Evolutionary conservation across 2,113 vertebrate genomes (phyloP).

Genomic region (Menidia beryllina): DNA sequence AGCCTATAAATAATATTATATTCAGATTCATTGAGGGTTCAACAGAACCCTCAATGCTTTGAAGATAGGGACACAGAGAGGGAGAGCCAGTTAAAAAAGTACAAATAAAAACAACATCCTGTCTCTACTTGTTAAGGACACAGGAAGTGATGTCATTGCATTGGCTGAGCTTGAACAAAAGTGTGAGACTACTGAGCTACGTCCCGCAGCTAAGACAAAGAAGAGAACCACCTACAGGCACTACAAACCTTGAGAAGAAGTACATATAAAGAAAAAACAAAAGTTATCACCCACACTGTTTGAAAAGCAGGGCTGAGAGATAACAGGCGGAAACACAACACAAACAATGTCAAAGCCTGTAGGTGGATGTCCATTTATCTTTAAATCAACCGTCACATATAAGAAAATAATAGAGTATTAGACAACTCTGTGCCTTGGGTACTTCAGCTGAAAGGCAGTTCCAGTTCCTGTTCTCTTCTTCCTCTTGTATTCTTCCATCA

Average conservation of each 20-base stretch:
- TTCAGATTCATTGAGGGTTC: not conserved
- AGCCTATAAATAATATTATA: not conserved
- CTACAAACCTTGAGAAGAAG: slow-evolving; percentile 7
- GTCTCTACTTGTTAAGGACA: slow-evolving; percentile 18
- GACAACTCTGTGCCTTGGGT: not conserved
- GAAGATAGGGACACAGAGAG: not conserved
- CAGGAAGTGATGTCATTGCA: slow-evolving; percentile 34
- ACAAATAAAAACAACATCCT: not conserved
- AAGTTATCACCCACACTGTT: slow-evolving; percentile 13
- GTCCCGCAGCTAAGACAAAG: slow-evolving; percentile 12
- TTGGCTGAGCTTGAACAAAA: slow-evolving; percentile 22
- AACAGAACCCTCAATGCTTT: too few species aligned
- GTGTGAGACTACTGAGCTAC: not conserved
- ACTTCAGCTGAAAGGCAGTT: slow-evolving; percentile 41
- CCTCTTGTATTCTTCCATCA: slow-evolving; percentile 56
- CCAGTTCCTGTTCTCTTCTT: slow-evolving; percentile 60
- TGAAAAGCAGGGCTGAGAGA: not conserved
- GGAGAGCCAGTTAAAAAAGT: not conserved
- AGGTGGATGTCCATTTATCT: not conserved
- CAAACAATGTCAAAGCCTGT: not conserved
- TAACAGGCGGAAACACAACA: not conserved
- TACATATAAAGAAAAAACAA: slow-evolving; percentile 8
- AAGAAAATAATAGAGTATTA: not conserved
- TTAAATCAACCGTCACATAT: not conserved
- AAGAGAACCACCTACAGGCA: slow-evolving; percentile 41